Conservation (phyloP, 2,797 vertebrate species). For the Cheirogaleus major region DNA sequence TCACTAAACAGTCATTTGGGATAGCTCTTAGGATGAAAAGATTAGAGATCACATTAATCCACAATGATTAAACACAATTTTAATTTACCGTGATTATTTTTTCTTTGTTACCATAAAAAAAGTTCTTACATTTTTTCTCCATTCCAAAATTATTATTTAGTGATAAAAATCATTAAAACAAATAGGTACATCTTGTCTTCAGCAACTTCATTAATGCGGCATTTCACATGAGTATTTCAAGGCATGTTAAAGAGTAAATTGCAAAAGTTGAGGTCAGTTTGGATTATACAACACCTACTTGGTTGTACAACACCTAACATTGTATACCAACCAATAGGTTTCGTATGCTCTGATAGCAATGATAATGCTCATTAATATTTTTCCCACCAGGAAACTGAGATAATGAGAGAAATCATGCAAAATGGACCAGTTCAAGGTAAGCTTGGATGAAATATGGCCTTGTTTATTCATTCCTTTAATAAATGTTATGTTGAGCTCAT, state of each 20-base stretch:
- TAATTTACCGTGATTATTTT: background rate
- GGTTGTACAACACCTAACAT: background rate
- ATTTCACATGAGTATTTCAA: background rate
- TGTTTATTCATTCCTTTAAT: background rate
- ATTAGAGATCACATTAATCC: background rate
- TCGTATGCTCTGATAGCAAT: background rate
- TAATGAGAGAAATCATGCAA: constrained; percentile 88
- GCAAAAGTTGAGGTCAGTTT: background rate
- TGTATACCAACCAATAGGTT: background rate
- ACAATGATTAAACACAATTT: background rate
- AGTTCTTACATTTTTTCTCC: background rate
- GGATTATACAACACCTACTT: background rate
- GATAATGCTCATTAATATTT: background rate
- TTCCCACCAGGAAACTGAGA: constrained; percentile 84
- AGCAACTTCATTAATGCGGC: background rate
- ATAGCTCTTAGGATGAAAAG: background rate
- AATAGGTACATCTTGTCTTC: background rate
- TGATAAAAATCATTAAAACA: background rate
- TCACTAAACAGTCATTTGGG: background rate
- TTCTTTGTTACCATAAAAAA: background rate
- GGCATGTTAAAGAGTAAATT: background rate
- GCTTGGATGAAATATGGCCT: background rate
- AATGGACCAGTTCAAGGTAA: constrained; percentile 90
- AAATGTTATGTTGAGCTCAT: background rate
- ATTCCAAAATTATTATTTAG: background rate